Evolutionary conservation across 2,888 invertebrate genomes (phyloP), one percentile per base, ranked within the genome.

Genomic region (Synanthedon myopaeformis): DNA sequence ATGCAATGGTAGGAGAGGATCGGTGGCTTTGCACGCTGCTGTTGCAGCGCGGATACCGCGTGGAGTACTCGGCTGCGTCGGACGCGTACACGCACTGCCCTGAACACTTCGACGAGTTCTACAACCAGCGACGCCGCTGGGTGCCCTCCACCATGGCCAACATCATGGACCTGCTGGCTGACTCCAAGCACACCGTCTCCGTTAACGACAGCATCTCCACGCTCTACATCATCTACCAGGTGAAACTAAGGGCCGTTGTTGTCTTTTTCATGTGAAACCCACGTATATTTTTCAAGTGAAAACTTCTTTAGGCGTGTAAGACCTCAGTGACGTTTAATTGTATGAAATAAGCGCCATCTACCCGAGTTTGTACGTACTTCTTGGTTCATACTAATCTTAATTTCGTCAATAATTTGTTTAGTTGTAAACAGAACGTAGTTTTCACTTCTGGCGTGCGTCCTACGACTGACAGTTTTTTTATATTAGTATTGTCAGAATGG

Each of bases 141-240:
- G 96, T 97, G 57, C 97, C 98, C 1, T 98, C 98, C 1, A 98
- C 98, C 0, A 94, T 97, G 76, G 97, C 97, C 41, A 98, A 98
- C 74, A 96, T 98, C 64, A 88, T 97, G 61, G 98, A 98, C 79
- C 88, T 98, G 55, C 85, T 97, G 0, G 88, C 89, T 10, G 94
- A 95, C 71, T 92, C 93, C 59, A 92, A 93, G 62, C 89, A 91
- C 57, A 96, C 96, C 2, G 92, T 96, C 17, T 88, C 90, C 69
- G 89, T 93, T 52, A 98, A 98, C 70, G 95, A 96, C 65, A 95
- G 95, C 67, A 96, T 98, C 66, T 97, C 97, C 0, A 90, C 90
- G 65, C 81, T 92, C 0, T 96, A 96, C 66, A 92, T 96, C 56
- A 66, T 81, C 17, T 96, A 96, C 73, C 86, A 87, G 80, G 86